Conservation (phyloP, 2,888 invertebrate species). For the Isotomurus palustris region DNA sequence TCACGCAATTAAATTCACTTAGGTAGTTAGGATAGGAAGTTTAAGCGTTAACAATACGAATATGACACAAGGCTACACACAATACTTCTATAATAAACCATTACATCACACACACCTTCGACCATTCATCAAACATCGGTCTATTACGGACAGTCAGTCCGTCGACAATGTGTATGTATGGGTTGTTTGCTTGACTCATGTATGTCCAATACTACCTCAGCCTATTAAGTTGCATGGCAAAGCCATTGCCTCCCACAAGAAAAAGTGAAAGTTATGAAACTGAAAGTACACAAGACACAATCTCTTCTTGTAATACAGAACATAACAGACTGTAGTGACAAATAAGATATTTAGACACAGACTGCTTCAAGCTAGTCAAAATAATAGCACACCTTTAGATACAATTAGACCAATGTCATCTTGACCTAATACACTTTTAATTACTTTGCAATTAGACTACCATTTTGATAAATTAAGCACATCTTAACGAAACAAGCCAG, state of each 20-base stretch:
- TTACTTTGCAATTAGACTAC: too few relatives aligned
- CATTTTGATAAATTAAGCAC: background rate
- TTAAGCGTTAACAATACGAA: background rate
- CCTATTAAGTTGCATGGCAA: too few relatives aligned
- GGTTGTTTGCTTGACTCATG: background rate
- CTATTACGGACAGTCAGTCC: background rate
- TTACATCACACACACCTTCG: slow-evolving; percentile 9
- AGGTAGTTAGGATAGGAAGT: too few relatives aligned
- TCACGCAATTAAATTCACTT: too few relatives aligned
- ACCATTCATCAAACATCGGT: slow-evolving; percentile 8
- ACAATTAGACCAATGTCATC: background rate
- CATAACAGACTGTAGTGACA: too few relatives aligned
- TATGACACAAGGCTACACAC: background rate
- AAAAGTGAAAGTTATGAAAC: slow-evolving; percentile 7
- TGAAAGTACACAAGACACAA: slow-evolving; percentile 7
- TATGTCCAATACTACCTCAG: too few relatives aligned
- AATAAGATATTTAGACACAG: too few relatives aligned
- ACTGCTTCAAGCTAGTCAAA: too few relatives aligned
- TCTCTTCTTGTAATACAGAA: too few relatives aligned
- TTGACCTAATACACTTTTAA: too few relatives aligned
- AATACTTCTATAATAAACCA: slow-evolving; percentile 7
- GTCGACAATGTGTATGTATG: too few relatives aligned
- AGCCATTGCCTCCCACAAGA: background rate
- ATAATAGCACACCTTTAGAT: background rate
- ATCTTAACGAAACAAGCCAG: background rate